phyloP scores from a whole-genome alignment of 2,113 vertebrate genomes.

The Chrysochloris asiatica region DNA sequence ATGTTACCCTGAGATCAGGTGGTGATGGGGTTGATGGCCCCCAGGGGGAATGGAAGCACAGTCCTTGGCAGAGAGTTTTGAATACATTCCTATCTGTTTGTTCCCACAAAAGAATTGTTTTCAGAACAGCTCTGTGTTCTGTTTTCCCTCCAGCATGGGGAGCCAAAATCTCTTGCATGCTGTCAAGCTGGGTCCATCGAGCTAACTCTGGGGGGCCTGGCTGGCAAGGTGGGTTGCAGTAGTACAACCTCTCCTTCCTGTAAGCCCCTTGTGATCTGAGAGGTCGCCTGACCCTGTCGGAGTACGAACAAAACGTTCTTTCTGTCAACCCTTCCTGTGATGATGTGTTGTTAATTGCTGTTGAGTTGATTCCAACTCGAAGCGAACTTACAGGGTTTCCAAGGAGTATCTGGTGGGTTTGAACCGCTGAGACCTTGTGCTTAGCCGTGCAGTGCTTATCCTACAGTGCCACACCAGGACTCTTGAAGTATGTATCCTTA shows the following conservation, averaged over 20 bases:
- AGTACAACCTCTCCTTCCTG: not conserved
- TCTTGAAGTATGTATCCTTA: not conserved
- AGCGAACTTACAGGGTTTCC: too few relatives aligned
- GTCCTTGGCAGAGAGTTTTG: conserved; percentile 28
- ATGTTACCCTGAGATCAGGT: not conserved
- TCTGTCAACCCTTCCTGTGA: too few relatives aligned
- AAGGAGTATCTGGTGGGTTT: too few relatives aligned
- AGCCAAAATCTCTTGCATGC: not conserved
- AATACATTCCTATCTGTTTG: not conserved
- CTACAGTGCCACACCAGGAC: too few relatives aligned
- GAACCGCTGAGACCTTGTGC: too few relatives aligned
- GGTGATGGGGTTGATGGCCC: too few relatives aligned
- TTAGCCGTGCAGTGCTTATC: too few relatives aligned
- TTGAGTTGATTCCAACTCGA: too few relatives aligned
- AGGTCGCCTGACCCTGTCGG: not conserved
- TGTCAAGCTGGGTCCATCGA: not conserved
- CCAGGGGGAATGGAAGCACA: not conserved
- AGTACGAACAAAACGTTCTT: not conserved
- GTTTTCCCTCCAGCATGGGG: not conserved
- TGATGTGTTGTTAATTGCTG: too few relatives aligned
- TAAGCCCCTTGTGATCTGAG: too few relatives aligned
- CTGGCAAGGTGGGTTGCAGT: not conserved
- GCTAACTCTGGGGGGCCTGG: not conserved
- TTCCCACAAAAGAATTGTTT: conserved; percentile 20
- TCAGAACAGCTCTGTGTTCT: not conserved